Percentiles rank a stretch among this genome's conserved stretches.
These are phyloP conservation scores for Parapsyche elsis DNA, from an alignment of 1,140 invertebrate genomes.

Conservation along the genomic window DNA sequence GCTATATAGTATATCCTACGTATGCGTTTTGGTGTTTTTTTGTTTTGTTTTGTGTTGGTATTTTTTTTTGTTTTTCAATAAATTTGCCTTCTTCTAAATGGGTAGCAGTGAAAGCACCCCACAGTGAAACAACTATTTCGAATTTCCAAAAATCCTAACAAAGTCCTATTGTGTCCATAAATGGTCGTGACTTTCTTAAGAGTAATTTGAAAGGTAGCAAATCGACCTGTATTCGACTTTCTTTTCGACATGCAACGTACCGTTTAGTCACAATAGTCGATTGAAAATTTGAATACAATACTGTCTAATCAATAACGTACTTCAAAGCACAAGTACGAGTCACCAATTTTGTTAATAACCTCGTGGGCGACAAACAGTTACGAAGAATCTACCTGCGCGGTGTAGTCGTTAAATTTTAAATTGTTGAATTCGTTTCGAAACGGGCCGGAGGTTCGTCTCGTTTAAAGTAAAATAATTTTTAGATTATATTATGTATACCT, in stretches of 20 bases:
- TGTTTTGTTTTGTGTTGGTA: no score
- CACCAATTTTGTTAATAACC: constrained; percentile 19
- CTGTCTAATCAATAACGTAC: constrained; percentile 4
- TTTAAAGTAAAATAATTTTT: neutral
- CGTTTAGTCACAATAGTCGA: constrained; percentile 8
- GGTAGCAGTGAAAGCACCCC: no score
- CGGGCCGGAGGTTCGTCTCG: neutral
- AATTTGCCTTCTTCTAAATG: no score
- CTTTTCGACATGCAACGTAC: neutral
- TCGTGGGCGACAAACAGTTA: constrained; percentile 25
- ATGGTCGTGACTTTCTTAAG: neutral
- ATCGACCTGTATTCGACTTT: neutral
- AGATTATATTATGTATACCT: neutral
- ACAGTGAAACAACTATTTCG: no score
- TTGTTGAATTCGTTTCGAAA: neutral
- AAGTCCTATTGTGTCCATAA: neutral
- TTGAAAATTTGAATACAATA: constrained; percentile 32
- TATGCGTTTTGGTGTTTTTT: no score
- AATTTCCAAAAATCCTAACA: no score
- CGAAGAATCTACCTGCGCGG: neutral
- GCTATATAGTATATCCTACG: no score
- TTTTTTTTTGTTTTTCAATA: no score
- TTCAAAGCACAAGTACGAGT: constrained; percentile 6
- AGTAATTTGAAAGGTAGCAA: no score
- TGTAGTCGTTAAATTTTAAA: no score